phyloP scores from a whole-genome alignment of 1,140 invertebrate genomes.

The Chrysoperla carnea region DNA sequence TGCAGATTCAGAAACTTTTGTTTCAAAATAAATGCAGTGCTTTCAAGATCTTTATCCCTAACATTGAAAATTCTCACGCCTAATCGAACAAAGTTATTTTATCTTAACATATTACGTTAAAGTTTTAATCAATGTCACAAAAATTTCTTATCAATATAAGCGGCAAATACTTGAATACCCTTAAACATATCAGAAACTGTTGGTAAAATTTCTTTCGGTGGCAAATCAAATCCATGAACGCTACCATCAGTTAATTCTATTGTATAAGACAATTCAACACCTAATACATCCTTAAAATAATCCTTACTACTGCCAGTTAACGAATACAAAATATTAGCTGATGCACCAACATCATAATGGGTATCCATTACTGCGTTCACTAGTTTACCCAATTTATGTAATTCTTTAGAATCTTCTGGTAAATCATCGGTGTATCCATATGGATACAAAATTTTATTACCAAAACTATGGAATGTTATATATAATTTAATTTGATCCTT shows the following conservation, averaged over 20 bases:
- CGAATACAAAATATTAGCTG: conserved; percentile 7
- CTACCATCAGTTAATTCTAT: conserved; percentile 46
- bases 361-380: neutral
- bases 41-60: too few species aligned
- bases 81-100: too few species aligned
- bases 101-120: too few species aligned
- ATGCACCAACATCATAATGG: neutral
- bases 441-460: conserved; percentile 49
- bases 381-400: conserved; percentile 10
- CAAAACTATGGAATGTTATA: conserved; percentile 49
- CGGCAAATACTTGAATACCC: conserved; percentile 28
- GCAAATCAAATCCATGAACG: conserved; percentile 45
- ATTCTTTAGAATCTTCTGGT: conserved; percentile 27
- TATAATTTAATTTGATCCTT: conserved; percentile 32
- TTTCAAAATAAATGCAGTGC: too few species aligned
- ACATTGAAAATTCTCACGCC: too few species aligned
- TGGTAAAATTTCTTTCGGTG: conserved; percentile 41
- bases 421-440: conserved; percentile 40
- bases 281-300: conserved; percentile 40
- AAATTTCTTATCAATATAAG: conserved; percentile 9
- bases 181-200: conserved; percentile 41
- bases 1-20: too few species aligned
- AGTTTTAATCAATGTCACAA: neutral
- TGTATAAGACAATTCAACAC: conserved; percentile 47
- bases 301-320: conserved; percentile 47